Evolutionary conservation across 2,888 invertebrate species (phyloP).

Genomic region (Ennomos quercinarius): DNA sequence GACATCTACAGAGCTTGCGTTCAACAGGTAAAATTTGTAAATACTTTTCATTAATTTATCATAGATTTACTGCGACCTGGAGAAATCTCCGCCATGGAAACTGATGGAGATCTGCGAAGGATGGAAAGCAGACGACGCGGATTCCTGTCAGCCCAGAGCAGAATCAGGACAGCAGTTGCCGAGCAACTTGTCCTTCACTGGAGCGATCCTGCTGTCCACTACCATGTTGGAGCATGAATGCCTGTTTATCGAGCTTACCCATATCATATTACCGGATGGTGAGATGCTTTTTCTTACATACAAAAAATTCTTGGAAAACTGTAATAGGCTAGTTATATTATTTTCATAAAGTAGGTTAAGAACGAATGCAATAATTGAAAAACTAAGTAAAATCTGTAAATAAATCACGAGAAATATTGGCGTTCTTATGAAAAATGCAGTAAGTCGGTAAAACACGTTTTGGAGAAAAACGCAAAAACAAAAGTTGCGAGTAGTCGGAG

Average conservation of each 20-base stretch:
- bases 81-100: slow-evolving; percentile 62
- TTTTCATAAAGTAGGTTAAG: too few relatives aligned
- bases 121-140: slow-evolving; percentile 69
- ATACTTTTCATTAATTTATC: not conserved
- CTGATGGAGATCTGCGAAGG: slow-evolving; percentile 77
- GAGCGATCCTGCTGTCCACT: slow-evolving; percentile 55
- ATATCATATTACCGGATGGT: slow-evolving; percentile 72
- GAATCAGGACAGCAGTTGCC: slow-evolving; percentile 58
- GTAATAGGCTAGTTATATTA: too few relatives aligned
- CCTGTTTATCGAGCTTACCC: slow-evolving; percentile 64
- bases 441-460: too few relatives aligned
- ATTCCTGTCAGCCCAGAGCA: slow-evolving; percentile 63
- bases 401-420: too few relatives aligned
- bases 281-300: slow-evolving; percentile 28
- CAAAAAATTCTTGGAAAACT: too few relatives aligned
- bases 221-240: slow-evolving; percentile 61
- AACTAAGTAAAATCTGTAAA: too few relatives aligned
- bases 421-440: too few relatives aligned
- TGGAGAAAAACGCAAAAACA: too few relatives aligned
- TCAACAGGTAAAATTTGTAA: too few relatives aligned
- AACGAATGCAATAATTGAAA: too few relatives aligned
- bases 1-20: too few relatives aligned
- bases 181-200: slow-evolving; percentile 64
- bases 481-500: too few relatives aligned
- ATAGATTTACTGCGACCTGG: slow-evolving; percentile 68